Evolutionary conservation across 2,797 vertebrate genomes (phyloP).

Genomic region (Ctenochaetus hawaiiensis): DNA sequence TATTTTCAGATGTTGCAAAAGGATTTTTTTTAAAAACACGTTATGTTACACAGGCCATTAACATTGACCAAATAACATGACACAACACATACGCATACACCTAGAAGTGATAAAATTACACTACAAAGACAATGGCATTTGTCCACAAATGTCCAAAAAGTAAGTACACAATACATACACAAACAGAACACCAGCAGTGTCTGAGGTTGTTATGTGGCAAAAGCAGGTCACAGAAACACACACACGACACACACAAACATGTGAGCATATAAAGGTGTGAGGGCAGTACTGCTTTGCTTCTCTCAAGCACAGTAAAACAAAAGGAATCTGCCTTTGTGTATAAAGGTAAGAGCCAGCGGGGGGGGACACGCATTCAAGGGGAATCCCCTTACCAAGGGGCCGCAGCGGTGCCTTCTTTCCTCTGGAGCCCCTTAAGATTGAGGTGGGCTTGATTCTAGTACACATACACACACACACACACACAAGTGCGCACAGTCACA

Average conservation of each 20-base stretch:
- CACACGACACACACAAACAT: slow-evolving; percentile 16
- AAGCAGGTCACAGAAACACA: slow-evolving; percentile 20
- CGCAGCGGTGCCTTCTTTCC: slow-evolving; percentile 59
- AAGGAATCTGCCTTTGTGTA: slow-evolving; percentile 46
- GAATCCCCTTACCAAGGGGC: slow-evolving; percentile 71
- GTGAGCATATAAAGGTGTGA: background rate
- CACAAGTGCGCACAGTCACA: slow-evolving; percentile 25
- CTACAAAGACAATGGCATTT: background rate
- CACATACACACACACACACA: slow-evolving; percentile 25
- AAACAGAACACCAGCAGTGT: slow-evolving; percentile 32
- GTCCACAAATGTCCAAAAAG: background rate
- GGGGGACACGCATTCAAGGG: background rate
- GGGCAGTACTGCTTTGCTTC: slow-evolving; percentile 5
- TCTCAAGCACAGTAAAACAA: slow-evolving; percentile 13
- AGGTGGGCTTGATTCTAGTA: slow-evolving; percentile 75
- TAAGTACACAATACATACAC: slow-evolving; percentile 28
- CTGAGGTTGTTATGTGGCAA: background rate
- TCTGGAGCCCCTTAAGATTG: slow-evolving; percentile 70
- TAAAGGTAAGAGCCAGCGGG: too few relatives aligned
- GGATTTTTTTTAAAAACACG: background rate
- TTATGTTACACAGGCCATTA: slow-evolving; percentile 5
- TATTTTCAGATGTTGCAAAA: background rate
- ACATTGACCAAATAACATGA: background rate
- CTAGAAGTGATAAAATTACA: background rate
- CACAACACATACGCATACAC: background rate